A percentile compares a stretch with the other conserved stretches of the same genome.
These are phyloP conservation scores for Campaea margaritaria DNA, from an alignment of 2,888 invertebrate species.

Conservation along the genomic window DNA sequence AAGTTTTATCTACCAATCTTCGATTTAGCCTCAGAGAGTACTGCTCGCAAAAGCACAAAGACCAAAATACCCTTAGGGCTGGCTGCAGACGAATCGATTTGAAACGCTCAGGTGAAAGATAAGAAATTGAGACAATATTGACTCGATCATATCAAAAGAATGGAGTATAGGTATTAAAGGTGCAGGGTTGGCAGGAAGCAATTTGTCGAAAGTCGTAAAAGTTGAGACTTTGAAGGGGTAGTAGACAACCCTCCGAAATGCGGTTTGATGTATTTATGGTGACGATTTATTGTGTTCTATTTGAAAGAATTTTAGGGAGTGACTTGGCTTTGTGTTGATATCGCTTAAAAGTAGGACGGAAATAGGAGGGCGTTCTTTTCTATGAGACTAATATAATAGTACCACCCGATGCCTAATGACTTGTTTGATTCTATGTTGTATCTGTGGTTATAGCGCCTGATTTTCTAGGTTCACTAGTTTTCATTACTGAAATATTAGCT, in stretches of 20 bases:
- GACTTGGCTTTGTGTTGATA: constrained; percentile 4
- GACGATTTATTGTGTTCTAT: constrained; percentile 26
- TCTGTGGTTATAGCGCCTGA: too few relatives aligned
- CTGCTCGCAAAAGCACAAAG: neutral
- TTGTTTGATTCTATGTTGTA: too few relatives aligned
- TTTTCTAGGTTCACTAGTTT: too few relatives aligned
- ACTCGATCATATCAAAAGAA: constrained; percentile 44
- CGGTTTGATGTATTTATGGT: constrained; percentile 34
- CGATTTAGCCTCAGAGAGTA: neutral
- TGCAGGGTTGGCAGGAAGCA: constrained; percentile 49
- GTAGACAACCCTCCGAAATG: constrained; percentile 37
- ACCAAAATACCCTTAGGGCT: constrained; percentile 4
- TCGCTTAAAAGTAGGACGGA: constrained; percentile 12
- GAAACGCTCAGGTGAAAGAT: constrained; percentile 53
- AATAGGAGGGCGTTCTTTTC: constrained; percentile 8
- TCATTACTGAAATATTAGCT: too few relatives aligned
- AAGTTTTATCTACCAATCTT: too few relatives aligned
- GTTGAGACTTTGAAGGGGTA: constrained; percentile 47
- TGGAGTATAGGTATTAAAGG: constrained; percentile 33
- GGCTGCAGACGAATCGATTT: constrained; percentile 37
- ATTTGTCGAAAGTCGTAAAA: constrained; percentile 55
- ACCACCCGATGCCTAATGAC: too few relatives aligned
- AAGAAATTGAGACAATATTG: constrained; percentile 57
- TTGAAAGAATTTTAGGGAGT: constrained; percentile 21
- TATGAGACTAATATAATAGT: neutral